Conservation (phyloP, 2,888 invertebrate species). For the Cloeon dipterum region DNA sequence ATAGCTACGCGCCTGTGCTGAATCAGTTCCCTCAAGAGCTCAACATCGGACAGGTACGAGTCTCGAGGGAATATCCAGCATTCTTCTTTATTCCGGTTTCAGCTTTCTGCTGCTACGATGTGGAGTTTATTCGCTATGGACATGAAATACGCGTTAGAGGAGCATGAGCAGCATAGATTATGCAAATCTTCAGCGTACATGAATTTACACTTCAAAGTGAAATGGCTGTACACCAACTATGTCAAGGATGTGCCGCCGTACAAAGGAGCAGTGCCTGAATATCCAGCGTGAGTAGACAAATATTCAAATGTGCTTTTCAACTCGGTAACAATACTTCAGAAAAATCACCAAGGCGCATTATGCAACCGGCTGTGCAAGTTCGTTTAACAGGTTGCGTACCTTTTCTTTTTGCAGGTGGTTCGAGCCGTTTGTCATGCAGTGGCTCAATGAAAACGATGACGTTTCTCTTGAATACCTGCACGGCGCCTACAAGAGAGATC, state of each 20-base stretch:
- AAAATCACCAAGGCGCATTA: too few relatives aligned
- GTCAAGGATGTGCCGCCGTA: constrained; percentile 94
- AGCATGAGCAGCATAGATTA: constrained; percentile 84
- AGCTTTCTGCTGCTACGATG: constrained; percentile 93
- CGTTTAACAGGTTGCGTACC: neutral
- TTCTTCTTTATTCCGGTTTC: constrained; percentile 12
- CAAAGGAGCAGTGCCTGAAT: constrained; percentile 92
- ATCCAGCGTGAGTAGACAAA: constrained; percentile 45
- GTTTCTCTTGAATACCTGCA: constrained; percentile 96
- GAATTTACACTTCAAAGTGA: constrained; percentile 98
- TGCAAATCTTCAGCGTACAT: constrained; percentile 98
- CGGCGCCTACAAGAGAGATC: constrained; percentile 95
- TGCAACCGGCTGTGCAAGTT: neutral
- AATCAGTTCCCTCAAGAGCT: constrained; percentile 98
- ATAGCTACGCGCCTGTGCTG: constrained; percentile 90
- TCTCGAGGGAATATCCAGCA: too few relatives aligned
- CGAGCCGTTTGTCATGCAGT: constrained; percentile 99
- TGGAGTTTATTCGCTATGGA: constrained; percentile 94
- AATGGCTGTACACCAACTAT: constrained; percentile 96
- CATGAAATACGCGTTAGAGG: constrained; percentile 94
- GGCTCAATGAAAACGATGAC: constrained; percentile 99
- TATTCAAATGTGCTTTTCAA: neutral
- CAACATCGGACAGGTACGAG: constrained; percentile 74
- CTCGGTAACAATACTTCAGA: too few relatives aligned
- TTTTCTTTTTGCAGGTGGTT: constrained; percentile 48